Conservation (phyloP, 2,113 vertebrate species). For the Henicopernis longicauda region DNA sequence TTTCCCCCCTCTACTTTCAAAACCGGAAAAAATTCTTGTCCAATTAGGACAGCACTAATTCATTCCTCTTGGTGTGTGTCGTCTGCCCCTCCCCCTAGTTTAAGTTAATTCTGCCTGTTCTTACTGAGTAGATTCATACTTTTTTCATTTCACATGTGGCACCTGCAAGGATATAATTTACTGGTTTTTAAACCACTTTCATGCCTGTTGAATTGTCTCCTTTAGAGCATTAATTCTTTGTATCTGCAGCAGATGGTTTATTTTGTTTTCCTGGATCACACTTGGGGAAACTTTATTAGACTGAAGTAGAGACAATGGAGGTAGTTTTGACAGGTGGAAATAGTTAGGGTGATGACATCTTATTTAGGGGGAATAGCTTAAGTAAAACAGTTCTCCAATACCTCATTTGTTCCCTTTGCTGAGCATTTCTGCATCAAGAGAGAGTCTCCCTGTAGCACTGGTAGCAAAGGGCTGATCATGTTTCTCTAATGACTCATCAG, state of each 20-base stretch:
- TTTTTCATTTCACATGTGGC: not conserved
- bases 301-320: not conserved
- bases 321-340: not conserved
- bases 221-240: not conserved
- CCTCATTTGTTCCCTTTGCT: not conserved
- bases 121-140: not conserved
- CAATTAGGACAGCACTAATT: not conserved
- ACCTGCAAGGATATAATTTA: not conserved
- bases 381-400: not conserved
- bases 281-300: not conserved
- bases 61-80: not conserved
- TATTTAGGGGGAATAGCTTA: not conserved
- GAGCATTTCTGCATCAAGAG: not conserved
- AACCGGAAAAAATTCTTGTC: not conserved
- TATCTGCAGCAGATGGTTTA: not conserved
- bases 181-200: not conserved
- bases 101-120: not conserved
- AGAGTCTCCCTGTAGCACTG: too few relatives aligned
- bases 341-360: not conserved
- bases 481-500: not conserved
- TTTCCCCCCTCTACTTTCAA: not conserved
- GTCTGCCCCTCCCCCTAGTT: rapidly evolving
- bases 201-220: not conserved
- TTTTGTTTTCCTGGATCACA: not conserved
- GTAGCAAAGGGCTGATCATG: rapidly evolving